Base-by-base conservation (phyloP, 2,797 vertebrate species). In the Coregonus ussuriensis region DNA sequence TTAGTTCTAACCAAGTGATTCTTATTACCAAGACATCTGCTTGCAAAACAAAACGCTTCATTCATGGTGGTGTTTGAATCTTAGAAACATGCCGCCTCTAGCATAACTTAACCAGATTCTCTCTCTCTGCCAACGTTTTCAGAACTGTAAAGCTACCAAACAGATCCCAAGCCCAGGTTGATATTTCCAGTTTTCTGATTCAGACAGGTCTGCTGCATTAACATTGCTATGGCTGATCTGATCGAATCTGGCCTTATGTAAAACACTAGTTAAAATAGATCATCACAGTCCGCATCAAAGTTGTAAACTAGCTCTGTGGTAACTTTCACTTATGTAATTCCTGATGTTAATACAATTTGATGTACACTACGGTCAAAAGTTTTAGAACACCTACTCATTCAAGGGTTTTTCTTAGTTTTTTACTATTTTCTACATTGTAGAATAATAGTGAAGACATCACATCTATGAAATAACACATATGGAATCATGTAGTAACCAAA, bases 211-310 rank as follows among this genome's bases (percentile, higher is more conserved):
- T 25, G 25, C 25, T 25, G 25, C 41, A 47, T 11, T 47, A 47
- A 47, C 6, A 62, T 62, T 62, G 56, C 56, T 62, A 62, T 62
- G 56, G 56, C n/a, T 62, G 56, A 62, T 62, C 56, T 62, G 21
- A 62, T 62, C 9, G 59, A 62, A 62, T 21, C 59, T n/a, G 21
- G 59, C 59, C 59, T n/a, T 25, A 11, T 3, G 6, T 6, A 9
- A 62, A 62, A 21, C 0, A 21, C n/a, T 4, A 0, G 21, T 62
- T 25, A 2, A 5, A 21, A 21, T 6, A n/a, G 3, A 21, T 25
- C 25, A 25, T 25, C 21, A 25, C 21, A 63, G 9, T 47, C 21
- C 11, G 9, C 21, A 25, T 63, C 16, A 47, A 47, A 47, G 41
- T 47, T 47, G 41, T 63, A 25, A 25, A 63, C 21, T 25, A 25